Evolutionary conservation across 2,797 vertebrate genomes (phyloP), one percentile per base, ranked within the genome.

Genomic region (Syngnathus rostellatus): DNA sequence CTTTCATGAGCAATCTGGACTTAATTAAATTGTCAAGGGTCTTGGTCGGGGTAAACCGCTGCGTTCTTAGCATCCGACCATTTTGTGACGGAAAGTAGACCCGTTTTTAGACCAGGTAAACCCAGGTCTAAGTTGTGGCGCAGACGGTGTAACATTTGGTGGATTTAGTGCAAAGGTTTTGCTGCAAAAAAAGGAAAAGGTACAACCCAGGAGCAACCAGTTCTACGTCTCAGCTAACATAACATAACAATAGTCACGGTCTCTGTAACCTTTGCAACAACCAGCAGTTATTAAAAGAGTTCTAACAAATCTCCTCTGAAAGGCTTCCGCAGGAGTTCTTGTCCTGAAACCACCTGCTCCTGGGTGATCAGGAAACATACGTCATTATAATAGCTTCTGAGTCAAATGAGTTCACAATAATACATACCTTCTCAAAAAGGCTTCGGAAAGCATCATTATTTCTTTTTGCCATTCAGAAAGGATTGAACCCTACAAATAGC

Each of bases 1-100:
- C 55, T 37, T 57, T 57, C 55, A 57, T 37, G 12, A 57, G 14
- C 55, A 57, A 57, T 57, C 14, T 57, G 12, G 50, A 51, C 50
- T 21, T n/a, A 51, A 51, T 9, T 51, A 31, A 57, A 57, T 37
- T 37, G 54, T 57, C 54, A 57, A 14, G 3, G 12, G 12, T 25
- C 54, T 57, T 16, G 54, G 25, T 55, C 17, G 25, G 23, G 54
- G 23, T 25, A 23, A 51, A n/a, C 12, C 5, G 51, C 14, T 57
- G 0, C 3, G 48, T 9, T n/a, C 6, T 5, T 5, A 48, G 16
- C 48, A 50, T 50, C 48, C 1, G 12, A 31, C 31, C 31, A 31
- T 31, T 4, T 31, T 4, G 31, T 31, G 31, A 4, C 31, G 31
- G 31, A 31, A 31, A 31, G 31, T 31, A 31, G 31, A 31, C 31